Percentiles rank a stretch among this genome's conserved stretches.
Conservation (phyloP, 2,113 vertebrate species). For the Hyperopisus bebe region DNA sequence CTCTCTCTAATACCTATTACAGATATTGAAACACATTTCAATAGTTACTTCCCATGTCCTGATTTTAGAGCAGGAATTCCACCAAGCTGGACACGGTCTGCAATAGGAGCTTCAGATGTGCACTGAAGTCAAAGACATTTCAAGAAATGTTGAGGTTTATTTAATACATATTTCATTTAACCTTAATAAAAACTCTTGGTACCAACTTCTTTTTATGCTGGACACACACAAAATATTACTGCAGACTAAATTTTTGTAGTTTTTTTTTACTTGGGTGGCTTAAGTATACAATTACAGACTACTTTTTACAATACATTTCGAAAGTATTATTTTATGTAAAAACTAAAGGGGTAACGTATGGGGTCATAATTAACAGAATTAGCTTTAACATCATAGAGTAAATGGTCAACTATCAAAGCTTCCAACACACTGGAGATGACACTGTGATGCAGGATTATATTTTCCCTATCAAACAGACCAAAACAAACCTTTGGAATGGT, state of each 20-base stretch:
- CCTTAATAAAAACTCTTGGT: background rate
- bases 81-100: background rate
- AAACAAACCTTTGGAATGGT: background rate
- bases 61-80: background rate
- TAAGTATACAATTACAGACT: background rate
- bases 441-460: background rate
- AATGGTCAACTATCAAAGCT: background rate
- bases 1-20: background rate
- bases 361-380: background rate
- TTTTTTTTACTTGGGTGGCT: background rate
- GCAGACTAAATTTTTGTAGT: background rate
- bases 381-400: background rate
- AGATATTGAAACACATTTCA: background rate
- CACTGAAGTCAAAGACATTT: background rate
- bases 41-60: background rate
- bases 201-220: background rate
- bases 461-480: background rate
- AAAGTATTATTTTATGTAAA: background rate
- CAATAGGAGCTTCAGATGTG: background rate
- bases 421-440: background rate
- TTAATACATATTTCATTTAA: background rate
- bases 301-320: background rate
- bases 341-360: background rate
- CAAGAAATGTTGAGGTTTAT: background rate
- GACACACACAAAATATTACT: background rate